phyloP scores from a whole-genome alignment of 2,888 invertebrate genomes.

The Odontomyia ornata region DNA sequence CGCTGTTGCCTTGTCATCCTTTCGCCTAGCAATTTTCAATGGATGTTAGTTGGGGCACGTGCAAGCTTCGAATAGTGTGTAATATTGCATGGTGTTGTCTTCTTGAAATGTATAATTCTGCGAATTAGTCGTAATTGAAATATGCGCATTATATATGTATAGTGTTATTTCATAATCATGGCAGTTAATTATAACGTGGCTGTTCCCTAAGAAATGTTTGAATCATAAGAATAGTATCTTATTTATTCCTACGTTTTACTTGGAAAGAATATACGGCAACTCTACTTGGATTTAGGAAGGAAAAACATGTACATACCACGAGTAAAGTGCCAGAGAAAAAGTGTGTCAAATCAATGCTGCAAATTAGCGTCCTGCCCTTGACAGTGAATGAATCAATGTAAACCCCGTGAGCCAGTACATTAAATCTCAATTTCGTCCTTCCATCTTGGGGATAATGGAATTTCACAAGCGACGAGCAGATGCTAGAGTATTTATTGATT shows the following conservation, averaged over 20 bases:
- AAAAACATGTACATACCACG: neutral
- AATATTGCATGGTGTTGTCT: neutral
- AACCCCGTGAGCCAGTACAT: slow-evolving; percentile 7
- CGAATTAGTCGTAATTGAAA: too few relatives aligned
- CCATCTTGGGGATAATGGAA: slow-evolving; percentile 4
- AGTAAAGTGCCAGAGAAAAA: neutral
- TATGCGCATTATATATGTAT: too few relatives aligned
- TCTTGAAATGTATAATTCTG: too few relatives aligned
- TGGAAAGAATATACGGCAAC: neutral
- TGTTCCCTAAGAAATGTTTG: too few relatives aligned
- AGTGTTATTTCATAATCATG: too few relatives aligned
- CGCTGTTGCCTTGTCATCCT: neutral
- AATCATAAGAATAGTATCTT: too few relatives aligned
- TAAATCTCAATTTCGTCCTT: slow-evolving; percentile 18
- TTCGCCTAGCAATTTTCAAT: slow-evolving; percentile 12
- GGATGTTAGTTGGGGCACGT: neutral
- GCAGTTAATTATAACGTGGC: too few relatives aligned
- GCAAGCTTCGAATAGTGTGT: neutral
- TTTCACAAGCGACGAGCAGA: neutral
- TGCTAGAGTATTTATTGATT: too few relatives aligned
- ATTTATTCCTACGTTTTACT: too few relatives aligned
- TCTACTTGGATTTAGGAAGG: neutral
- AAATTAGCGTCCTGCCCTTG: slow-evolving; percentile 38
- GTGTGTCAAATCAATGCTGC: slow-evolving; percentile 39
- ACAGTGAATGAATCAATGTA: slow-evolving; percentile 27